Base-by-base conservation (phyloP, 2,113 vertebrate species). In the Brachyistius frenatus region DNA sequence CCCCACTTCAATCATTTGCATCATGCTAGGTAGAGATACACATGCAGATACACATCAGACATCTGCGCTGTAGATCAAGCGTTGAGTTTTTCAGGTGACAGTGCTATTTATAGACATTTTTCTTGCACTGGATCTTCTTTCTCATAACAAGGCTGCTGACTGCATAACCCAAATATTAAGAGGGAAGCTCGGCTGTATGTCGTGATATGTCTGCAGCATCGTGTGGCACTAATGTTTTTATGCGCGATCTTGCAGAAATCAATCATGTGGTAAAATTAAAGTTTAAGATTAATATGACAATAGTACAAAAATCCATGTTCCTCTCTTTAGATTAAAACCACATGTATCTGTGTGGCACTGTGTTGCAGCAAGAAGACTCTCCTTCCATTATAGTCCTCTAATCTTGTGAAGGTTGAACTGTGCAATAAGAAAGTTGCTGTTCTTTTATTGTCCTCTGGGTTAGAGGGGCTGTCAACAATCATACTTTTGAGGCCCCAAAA, bases 1-100 rank as follows among this genome's bases (percentile, higher is more conserved):
- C 23, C 80, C 73, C 16, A 69, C 35, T 86, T 90, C 69, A 66
- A 31, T 87, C 63, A 31, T 78, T 49, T 73, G 68, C 71, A 66
- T 83, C 63, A 64, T 10, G 58, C 35, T 60, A 44, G 5, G 54
- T 4, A 55, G 16, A 74, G 82, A 77, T 32, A 57, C 57, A 47
- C 64, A 67, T 30, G 36, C 64, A 63, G 41, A 10, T 23, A 23
- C 54, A 55, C 60, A 78, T 76, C 71, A 80, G 79, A 75, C 74
- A 81, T 71, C 52, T 84, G 77, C 3, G 53, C 66, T 68, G 64
- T 8, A 69, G 23, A 70, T 3, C n/a, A 47, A 52, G 53, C 32
- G 16, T 5, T 0, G 5, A 73, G 11, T 69, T 53, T 68, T 79
- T 31, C 49, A 73, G 73, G 61, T 68, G 66, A 65, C 64, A 61